phyloP scores from a whole-genome alignment of 2,797 vertebrate species.

The Anguilla marmorata region DNA sequence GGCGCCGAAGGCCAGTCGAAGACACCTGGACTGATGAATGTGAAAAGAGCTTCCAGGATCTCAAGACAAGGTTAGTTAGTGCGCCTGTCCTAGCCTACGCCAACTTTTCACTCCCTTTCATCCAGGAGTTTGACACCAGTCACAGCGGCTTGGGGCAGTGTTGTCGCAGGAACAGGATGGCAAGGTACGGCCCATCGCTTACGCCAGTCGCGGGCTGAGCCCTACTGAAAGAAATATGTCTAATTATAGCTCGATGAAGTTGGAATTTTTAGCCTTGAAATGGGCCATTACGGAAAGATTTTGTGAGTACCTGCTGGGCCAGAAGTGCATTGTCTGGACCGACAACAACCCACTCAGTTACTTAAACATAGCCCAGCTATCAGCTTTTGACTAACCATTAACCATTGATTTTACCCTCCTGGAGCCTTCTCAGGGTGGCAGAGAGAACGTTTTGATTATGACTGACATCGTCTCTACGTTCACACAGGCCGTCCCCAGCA shows the following conservation, averaged over 20 bases:
- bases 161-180: not conserved
- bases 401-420: conserved; percentile 29
- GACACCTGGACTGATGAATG: not conserved
- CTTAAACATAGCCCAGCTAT: not conserved
- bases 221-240: not conserved
- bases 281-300: not conserved
- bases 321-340: not conserved
- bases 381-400: not conserved
- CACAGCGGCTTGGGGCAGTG: not conserved
- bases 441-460: conserved; percentile 26
- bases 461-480: conserved; percentile 34
- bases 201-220: conserved; percentile 9
- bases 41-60: not conserved
- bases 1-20: not conserved
- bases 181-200: not conserved
- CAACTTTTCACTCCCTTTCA: conserved; percentile 4
- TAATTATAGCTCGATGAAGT: conserved; percentile 19
- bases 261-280: conserved; percentile 2
- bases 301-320: not conserved
- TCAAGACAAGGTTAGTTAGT: not conserved
- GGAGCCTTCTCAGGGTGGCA: not conserved
- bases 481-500: not conserved
- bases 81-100: not conserved
- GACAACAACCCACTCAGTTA: no score
- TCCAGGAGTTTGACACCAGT: not conserved